Conservation (phyloP, 2,113 vertebrate species). For the Thoracochromis brauschi region DNA sequence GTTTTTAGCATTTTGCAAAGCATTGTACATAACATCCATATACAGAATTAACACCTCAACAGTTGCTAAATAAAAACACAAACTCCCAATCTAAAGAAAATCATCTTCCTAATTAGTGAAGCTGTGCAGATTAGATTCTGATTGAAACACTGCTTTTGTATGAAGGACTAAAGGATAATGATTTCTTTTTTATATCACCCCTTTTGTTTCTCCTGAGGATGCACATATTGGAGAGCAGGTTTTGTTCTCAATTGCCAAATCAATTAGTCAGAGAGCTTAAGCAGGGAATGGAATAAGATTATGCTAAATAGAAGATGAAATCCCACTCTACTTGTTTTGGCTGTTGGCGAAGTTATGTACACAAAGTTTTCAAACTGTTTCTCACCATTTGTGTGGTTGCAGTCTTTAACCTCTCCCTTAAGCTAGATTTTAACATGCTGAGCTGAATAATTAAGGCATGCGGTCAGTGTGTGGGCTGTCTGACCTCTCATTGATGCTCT, state of each 20-base stretch:
- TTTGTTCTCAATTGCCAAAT: slow-evolving; percentile 11
- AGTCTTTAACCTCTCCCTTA: slow-evolving; percentile 63
- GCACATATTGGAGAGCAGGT: background rate
- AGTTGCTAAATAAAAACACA: background rate
- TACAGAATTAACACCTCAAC: background rate
- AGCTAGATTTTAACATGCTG: slow-evolving; percentile 36
- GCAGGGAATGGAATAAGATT: background rate
- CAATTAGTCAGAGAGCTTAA: slow-evolving; percentile 12
- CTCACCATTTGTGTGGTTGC: background rate
- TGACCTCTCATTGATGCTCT: slow-evolving; percentile 95
- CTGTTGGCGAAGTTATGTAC: background rate
- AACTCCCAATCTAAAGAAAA: background rate
- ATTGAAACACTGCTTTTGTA: background rate
- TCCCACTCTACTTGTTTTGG: background rate
- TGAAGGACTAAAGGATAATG: background rate
- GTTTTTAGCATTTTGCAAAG: background rate
- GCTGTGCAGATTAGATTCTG: background rate
- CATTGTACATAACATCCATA: background rate
- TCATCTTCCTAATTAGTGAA: background rate
- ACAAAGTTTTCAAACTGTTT: background rate
- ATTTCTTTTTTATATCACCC: background rate
- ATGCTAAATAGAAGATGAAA: background rate
- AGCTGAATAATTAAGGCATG: background rate
- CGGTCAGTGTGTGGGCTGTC: background rate
- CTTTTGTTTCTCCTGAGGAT: background rate